Conservation (phyloP, 2,888 invertebrate species). For the Aphidoletes aphidimyza region DNA sequence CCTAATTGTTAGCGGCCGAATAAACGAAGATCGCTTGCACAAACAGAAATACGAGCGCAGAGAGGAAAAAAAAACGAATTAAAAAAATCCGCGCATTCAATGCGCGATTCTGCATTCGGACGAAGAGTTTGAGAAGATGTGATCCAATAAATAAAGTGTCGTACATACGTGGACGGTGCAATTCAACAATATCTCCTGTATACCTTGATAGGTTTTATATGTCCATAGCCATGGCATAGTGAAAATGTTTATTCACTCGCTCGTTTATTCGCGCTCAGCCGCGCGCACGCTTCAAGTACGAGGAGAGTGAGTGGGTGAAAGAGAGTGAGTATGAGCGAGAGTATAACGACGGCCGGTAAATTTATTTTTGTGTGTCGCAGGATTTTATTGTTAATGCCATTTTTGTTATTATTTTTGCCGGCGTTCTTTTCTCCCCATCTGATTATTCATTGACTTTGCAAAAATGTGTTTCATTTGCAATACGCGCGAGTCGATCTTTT, state of each 20-base stretch:
- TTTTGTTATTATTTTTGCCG: constrained; percentile 47
- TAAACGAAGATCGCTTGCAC: constrained; percentile 3
- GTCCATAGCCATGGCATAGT: too few species aligned
- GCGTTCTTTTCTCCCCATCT: constrained; percentile 49
- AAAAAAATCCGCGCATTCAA: not conserved
- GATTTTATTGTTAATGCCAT: constrained; percentile 48
- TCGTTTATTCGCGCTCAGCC: not conserved
- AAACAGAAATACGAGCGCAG: too few species aligned
- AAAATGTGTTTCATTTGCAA: constrained; percentile 26
- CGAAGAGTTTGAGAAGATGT: constrained; percentile 42
- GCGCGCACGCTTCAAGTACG: not conserved
- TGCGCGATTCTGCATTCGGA: not conserved
- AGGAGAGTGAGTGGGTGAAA: not conserved
- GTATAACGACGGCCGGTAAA: constrained; percentile 20
- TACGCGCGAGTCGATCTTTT: not conserved
- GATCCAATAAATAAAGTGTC: constrained; percentile 51
- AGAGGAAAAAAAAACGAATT: not conserved
- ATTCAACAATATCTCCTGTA: not conserved
- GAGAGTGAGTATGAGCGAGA: not conserved
- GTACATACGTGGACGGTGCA: constrained; percentile 24
- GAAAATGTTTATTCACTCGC: not conserved
- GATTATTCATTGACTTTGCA: constrained; percentile 51
- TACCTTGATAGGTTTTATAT: constrained; percentile 39
- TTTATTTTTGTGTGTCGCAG: constrained; percentile 39
- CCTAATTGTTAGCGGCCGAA: constrained; percentile 10